phyloP scores from a whole-genome alignment of 2,113 vertebrate species.

The Ceyx margarethae region DNA sequence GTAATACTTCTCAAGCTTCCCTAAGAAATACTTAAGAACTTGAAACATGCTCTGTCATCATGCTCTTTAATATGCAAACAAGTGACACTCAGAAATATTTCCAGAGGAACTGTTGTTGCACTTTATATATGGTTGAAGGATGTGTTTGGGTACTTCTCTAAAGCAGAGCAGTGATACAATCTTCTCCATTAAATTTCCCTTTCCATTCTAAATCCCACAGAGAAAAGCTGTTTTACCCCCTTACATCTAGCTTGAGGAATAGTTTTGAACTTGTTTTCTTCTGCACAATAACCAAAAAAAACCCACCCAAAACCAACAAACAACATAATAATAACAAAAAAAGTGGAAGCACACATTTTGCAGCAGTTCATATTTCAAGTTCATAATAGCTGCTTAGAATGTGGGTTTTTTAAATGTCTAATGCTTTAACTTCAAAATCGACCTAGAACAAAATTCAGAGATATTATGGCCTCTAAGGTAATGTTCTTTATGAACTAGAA shows the following conservation, averaged over 20 bases:
- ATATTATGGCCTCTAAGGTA: conserved; percentile 60
- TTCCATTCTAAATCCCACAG: not conserved
- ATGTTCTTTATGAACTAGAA: conserved; percentile 67
- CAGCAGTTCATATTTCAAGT: not conserved
- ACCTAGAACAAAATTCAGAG: conserved; percentile 48
- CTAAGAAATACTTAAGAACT: not conserved
- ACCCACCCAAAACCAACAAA: too few species aligned
- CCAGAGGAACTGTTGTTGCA: not conserved
- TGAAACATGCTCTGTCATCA: not conserved
- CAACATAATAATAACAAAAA: not conserved
- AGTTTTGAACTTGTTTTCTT: not conserved
- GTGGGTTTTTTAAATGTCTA: conserved; percentile 16
- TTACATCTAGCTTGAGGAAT: not conserved
- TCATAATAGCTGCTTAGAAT: conserved; percentile 16
- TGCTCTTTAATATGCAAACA: not conserved
- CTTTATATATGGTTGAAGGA: not conserved
- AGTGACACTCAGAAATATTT: not conserved
- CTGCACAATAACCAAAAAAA: not conserved
- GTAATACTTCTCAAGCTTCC: not conserved
- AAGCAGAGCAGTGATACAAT: not conserved
- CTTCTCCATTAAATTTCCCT: not conserved
- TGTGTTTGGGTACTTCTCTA: not conserved
- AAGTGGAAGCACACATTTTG: not conserved
- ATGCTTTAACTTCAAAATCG: conserved; percentile 53
- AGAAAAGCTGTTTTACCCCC: not conserved